These are phyloP conservation scores for Tinamus guttatus DNA, from an alignment of 2,113 vertebrate species.

Conservation along the genomic window DNA sequence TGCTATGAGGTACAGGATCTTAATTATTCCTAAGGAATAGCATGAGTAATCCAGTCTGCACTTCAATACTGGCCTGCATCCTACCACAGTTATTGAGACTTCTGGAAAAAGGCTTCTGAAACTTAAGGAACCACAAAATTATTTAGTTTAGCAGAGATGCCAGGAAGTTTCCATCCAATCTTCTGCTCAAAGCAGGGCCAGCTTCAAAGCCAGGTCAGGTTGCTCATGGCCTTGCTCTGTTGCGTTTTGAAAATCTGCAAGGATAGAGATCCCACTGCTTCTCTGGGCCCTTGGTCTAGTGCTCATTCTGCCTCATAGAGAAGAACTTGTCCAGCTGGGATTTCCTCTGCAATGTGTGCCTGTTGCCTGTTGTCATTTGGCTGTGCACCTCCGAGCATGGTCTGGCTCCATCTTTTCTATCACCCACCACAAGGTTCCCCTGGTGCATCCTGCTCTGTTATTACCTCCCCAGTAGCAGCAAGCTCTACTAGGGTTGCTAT, in stretches of 20 bases:
- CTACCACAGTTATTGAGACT: background rate
- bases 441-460: background rate
- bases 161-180: background rate
- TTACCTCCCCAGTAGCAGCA: background rate
- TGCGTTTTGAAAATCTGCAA: background rate
- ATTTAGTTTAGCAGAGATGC: background rate
- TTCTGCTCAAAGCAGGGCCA: background rate
- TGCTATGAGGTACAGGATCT: background rate
- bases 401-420: background rate
- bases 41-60: background rate
- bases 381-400: background rate
- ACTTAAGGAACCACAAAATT: background rate
- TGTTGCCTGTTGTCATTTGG: background rate
- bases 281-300: accelerated
- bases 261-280: background rate
- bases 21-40: background rate
- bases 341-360: background rate
- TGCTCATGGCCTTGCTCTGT: background rate
- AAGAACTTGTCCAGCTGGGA: background rate
- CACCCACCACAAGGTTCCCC: background rate
- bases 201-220: background rate
- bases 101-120: background rate
- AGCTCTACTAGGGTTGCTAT: background rate
- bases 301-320: background rate
- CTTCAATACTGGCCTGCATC: background rate